Percentiles rank a stretch among this genome's conserved stretches.
These are phyloP conservation scores for Mamestra brassicae DNA, from an alignment of 2,888 invertebrate genomes.

Conservation along the genomic window DNA sequence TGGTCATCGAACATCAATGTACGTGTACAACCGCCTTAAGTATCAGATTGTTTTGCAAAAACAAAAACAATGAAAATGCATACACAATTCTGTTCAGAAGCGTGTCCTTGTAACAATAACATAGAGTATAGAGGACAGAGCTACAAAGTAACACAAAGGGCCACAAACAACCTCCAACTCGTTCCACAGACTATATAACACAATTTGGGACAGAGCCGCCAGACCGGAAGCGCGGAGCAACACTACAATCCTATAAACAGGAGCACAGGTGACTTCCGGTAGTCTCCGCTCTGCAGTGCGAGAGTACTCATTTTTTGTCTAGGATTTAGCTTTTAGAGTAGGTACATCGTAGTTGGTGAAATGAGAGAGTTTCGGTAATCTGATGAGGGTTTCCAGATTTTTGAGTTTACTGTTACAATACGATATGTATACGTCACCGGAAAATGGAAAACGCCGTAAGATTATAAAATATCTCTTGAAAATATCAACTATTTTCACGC, in stretches of 20 bases:
- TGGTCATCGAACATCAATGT: too few relatives aligned
- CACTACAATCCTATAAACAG: slow-evolving; percentile 67
- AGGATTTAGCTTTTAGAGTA: slow-evolving; percentile 33
- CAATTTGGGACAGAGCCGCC: slow-evolving; percentile 51
- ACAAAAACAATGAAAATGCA: too few relatives aligned
- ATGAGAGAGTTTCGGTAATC: slow-evolving; percentile 11
- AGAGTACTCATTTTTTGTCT: slow-evolving; percentile 58
- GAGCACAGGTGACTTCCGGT: slow-evolving; percentile 67
- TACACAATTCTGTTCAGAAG: slow-evolving; percentile 9
- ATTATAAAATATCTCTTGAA: too few relatives aligned
- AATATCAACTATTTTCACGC: too few relatives aligned
- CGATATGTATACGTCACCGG: too few relatives aligned
- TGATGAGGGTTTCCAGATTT: neutral
- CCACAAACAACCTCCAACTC: slow-evolving; percentile 45
- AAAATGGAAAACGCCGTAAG: too few relatives aligned
- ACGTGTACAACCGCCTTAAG: neutral
- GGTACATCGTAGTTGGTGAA: neutral
- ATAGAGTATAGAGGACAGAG: slow-evolving; percentile 10
- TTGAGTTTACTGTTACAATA: too few relatives aligned
- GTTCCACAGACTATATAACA: slow-evolving; percentile 54
- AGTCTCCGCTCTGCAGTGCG: slow-evolving; percentile 23
- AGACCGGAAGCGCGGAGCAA: slow-evolving; percentile 50
- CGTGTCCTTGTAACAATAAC: neutral
- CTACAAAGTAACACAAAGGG: slow-evolving; percentile 41
- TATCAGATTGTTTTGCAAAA: neutral